Percentiles rank a stretch among this genome's conserved stretches.
Evolutionary conservation across 2,113 vertebrate species (phyloP).

Genomic region (Lepus timidus): DNA sequence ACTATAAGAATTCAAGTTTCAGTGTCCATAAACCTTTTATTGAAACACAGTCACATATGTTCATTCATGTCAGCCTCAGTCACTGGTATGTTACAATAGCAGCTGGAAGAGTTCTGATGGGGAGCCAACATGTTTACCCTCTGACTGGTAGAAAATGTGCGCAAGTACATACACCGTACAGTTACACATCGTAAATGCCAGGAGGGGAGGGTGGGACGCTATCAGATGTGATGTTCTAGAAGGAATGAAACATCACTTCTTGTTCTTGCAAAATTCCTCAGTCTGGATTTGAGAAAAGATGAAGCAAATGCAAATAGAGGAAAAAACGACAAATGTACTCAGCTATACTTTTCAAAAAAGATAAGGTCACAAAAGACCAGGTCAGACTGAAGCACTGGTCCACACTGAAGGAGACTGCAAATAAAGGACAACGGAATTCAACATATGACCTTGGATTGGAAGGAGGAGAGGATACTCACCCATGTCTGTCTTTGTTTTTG

Average conservation of each 20-base stretch:
- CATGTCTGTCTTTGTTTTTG: background rate
- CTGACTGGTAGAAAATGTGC: background rate
- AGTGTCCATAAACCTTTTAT: background rate
- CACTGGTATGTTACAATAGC: background rate
- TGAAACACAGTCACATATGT: background rate
- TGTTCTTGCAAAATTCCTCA: background rate
- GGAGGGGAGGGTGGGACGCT: background rate
- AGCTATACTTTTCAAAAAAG: background rate
- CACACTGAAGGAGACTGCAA: background rate
- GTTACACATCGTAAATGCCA: background rate
- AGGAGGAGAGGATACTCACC: background rate
- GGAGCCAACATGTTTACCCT: slow-evolving; percentile 4
- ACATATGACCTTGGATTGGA: background rate
- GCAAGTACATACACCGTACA: background rate
- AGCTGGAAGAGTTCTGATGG: background rate
- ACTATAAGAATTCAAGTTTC: slow-evolving; percentile 8
- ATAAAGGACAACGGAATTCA: background rate
- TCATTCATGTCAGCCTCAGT: background rate
- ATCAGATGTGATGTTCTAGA: background rate
- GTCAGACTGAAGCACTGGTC: background rate
- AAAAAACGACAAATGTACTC: background rate
- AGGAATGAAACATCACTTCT: background rate
- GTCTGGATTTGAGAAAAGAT: background rate
- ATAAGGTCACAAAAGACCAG: background rate
- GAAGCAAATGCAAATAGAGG: background rate